Conservation (phyloP, 2,113 vertebrate species). For the Turdus rufiventris region DNA sequence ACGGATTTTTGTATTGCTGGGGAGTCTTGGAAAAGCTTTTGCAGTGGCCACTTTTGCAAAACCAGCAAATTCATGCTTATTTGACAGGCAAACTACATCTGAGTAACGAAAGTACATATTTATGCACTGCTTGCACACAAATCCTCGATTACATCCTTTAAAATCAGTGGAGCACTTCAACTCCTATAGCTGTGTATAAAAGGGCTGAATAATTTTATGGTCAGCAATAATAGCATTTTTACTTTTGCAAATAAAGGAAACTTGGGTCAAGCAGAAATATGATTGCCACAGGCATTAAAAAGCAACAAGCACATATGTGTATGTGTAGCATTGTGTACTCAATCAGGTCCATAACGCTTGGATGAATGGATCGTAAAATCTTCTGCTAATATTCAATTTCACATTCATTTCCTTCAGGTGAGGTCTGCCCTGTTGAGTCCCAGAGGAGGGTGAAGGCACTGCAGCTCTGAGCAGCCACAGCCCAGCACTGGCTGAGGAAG, state of each 20-base stretch:
- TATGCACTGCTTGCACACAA: background rate
- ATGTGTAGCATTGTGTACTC: background rate
- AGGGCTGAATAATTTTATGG: conserved; percentile 12
- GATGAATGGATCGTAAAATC: background rate
- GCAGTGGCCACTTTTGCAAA: background rate
- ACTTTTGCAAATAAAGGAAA: conserved; percentile 5
- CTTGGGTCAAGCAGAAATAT: background rate
- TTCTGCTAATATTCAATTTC: background rate
- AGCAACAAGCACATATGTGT: fast-evolving
- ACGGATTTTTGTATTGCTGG: background rate
- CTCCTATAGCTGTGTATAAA: background rate
- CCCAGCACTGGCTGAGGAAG: background rate
- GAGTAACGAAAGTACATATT: background rate
- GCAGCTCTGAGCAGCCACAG: background rate
- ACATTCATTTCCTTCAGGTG: background rate
- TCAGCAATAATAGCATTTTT: background rate
- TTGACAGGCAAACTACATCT: background rate
- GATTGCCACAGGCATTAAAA: background rate
- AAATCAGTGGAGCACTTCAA: conserved; percentile 5
- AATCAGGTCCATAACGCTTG: fast-evolving
- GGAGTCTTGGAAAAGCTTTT: background rate
- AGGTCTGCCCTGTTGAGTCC: background rate
- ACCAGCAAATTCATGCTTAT: background rate
- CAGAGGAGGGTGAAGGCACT: background rate
- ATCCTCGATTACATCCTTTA: background rate